These are phyloP conservation scores for Leptodactylus fuscus DNA, from an alignment of 2,113 vertebrate genomes.

Conservation along the genomic window DNA sequence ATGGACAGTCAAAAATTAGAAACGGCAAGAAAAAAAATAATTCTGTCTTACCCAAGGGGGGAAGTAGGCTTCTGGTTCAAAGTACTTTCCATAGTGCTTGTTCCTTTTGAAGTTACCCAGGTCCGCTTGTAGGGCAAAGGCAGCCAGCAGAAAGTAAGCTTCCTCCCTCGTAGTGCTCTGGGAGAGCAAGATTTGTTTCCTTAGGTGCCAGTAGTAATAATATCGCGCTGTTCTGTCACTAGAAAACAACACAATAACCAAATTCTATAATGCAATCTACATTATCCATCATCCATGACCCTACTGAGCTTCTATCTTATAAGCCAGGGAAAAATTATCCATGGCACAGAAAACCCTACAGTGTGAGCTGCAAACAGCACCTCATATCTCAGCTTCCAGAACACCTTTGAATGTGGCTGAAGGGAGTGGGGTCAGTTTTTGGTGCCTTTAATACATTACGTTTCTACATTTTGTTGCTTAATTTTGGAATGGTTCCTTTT, in stretches of 20 bases:
- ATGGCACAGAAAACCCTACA: not conserved
- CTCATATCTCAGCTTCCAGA: not conserved
- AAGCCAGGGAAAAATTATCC: not conserved
- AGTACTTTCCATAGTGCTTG: constrained; percentile 96
- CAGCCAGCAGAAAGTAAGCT: constrained; percentile 96
- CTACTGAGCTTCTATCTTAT: not conserved
- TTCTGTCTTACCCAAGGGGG: constrained; percentile 86
- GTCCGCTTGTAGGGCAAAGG: constrained; percentile 96
- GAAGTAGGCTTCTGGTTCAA: constrained; percentile 96
- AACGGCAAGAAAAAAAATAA: no score
- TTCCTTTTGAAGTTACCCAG: constrained; percentile 96
- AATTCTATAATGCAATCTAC: not conserved
- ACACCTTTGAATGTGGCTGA: not conserved
- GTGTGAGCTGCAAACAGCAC: not conserved
- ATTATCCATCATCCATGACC: not conserved
- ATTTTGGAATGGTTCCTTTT: not conserved
- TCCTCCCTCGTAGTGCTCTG: constrained; percentile 92
- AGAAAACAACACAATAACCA: constrained; percentile 55
- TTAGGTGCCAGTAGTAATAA: constrained; percentile 98
- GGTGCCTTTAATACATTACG: not conserved
- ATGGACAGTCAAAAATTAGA: no score
- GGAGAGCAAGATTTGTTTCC: constrained; percentile 94
- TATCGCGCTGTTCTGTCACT: constrained; percentile 92
- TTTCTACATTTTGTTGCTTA: not conserved
- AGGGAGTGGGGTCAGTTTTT: not conserved